These are phyloP conservation scores for Macrotrachela quadricornifera DNA, from an alignment of 1,140 invertebrate species.

Conservation along the genomic window DNA sequence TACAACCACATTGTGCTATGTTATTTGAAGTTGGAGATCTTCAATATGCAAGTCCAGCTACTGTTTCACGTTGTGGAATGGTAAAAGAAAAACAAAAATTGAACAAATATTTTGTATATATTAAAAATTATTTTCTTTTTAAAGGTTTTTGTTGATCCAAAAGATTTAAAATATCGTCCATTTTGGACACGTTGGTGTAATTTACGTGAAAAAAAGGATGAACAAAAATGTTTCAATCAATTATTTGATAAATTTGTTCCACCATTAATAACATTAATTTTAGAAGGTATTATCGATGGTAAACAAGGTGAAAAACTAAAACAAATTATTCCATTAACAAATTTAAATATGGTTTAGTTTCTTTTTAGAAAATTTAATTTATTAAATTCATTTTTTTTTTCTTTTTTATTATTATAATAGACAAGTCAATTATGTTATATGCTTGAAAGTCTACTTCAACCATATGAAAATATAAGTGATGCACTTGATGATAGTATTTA, in stretches of 20 bases:
- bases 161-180: conserved; percentile 60
- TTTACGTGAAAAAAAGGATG: conserved; percentile 18
- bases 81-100: conserved; percentile 9
- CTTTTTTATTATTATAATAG: conserved; percentile 25
- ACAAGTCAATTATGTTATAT: conserved; percentile 57
- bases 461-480: conserved; percentile 14
- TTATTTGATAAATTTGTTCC: conserved; percentile 52
- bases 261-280: conserved; percentile 45
- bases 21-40: conserved; percentile 73
- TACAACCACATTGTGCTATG: conserved; percentile 55
- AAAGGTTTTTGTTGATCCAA: conserved; percentile 42
- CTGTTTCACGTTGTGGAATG: conserved; percentile 32
- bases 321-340: conserved; percentile 56
- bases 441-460: conserved; percentile 39
- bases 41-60: conserved; percentile 38
- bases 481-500: conserved; percentile 34
- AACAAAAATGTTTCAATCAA: conserved; percentile 29
- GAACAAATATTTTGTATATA: too few relatives aligned
- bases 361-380: background rate
- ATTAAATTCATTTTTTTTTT: background rate
- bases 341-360: conserved; percentile 57
- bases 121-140: too few relatives aligned
- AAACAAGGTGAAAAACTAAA: conserved; percentile 46
- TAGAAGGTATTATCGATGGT: conserved; percentile 45
- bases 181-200: conserved; percentile 54